Evolutionary conservation across 2,888 invertebrate genomes (phyloP).

Genomic region (Cosmia trapezina): DNA sequence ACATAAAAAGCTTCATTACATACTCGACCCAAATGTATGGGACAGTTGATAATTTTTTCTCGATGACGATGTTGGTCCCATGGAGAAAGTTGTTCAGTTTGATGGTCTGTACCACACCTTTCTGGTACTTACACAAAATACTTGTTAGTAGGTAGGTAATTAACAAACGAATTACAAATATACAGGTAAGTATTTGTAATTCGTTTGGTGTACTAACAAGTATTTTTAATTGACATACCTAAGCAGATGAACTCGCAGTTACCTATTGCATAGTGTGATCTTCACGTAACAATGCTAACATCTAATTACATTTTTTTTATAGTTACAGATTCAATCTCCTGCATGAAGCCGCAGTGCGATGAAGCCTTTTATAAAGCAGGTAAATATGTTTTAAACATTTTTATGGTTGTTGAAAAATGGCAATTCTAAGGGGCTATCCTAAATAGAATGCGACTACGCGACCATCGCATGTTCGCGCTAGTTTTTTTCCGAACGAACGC

Average conservation of each 20-base stretch:
- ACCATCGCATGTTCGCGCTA: no score
- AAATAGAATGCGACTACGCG: not conserved
- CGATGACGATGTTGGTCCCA: no score
- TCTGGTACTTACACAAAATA: no score
- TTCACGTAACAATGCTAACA: not conserved
- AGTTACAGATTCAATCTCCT: constrained; percentile 57
- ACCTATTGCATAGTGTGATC: not conserved
- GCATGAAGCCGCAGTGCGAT: constrained; percentile 70
- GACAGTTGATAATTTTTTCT: no score
- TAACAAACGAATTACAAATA: no score
- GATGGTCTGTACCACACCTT: no score
- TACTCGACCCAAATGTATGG: no score
- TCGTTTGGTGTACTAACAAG: not conserved
- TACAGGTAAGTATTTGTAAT: no score
- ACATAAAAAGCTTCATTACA: no score
- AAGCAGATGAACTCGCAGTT: not conserved
- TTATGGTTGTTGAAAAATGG: not conserved
- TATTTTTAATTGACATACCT: not conserved
- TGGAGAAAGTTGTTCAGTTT: no score
- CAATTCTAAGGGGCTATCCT: not conserved
- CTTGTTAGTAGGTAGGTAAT: no score
- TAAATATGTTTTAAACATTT: constrained; percentile 44
- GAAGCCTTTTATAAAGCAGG: constrained; percentile 85
- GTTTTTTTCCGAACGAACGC: not conserved
- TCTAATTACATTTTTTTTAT: not conserved